A percentile compares a stretch with the other conserved stretches of the same genome.
Evolutionary conservation across 2,113 vertebrate species (phyloP).

Genomic region (Tylochromis polylepis): DNA sequence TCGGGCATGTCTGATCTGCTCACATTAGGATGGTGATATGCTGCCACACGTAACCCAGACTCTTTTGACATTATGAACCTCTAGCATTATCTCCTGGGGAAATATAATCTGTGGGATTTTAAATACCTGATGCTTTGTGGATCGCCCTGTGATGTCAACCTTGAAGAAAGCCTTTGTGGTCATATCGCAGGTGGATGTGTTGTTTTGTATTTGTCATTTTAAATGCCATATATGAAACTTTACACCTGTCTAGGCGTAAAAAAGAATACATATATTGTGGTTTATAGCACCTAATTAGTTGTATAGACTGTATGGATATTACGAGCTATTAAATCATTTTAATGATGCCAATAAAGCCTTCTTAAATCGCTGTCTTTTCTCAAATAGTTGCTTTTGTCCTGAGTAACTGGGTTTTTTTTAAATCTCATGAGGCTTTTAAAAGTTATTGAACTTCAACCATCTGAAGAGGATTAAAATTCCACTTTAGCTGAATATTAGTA

Average conservation of each 20-base stretch:
- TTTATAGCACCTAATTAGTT: background rate
- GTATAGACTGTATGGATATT: background rate
- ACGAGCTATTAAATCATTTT: background rate
- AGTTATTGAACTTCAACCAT: background rate
- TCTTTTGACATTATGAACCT: background rate
- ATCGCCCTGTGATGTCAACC: background rate
- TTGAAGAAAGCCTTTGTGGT: background rate
- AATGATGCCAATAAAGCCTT: background rate
- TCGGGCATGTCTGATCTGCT: background rate
- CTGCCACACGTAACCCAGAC: background rate
- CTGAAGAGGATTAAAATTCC: background rate
- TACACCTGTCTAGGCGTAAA: background rate
- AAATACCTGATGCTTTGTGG: background rate
- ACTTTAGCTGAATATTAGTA: background rate
- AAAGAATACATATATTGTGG: background rate
- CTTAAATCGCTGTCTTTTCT: background rate
- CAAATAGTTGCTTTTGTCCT: background rate
- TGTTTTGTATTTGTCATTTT: background rate
- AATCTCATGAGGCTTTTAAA: background rate
- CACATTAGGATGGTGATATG: background rate
- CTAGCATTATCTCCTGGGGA: background rate
- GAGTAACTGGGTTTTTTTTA: accelerated
- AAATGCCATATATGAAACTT: background rate
- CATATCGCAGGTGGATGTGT: background rate
- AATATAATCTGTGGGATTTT: background rate